Base-by-base conservation (phyloP, 2,113 vertebrate genomes). In the Halcyon senegalensis region DNA sequence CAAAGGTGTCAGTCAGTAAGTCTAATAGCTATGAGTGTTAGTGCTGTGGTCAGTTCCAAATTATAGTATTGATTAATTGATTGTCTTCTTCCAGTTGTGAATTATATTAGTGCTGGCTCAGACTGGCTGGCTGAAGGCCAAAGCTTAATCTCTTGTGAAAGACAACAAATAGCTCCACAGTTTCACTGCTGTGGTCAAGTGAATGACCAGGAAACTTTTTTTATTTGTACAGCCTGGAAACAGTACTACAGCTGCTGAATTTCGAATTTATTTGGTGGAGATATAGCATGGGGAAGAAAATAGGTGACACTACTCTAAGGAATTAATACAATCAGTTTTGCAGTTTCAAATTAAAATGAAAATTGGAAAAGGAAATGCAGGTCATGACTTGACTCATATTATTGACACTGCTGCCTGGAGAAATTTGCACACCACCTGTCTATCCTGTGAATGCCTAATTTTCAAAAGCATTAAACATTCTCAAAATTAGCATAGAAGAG, bases 41-140 rank as follows among this genome's bases (percentile, higher is more conserved):
- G 96, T 96, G 89, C 86, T 89, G 85, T 91, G 96, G 97, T 97
- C 98, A 98, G 96, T 97, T 98, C 97, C 96, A 98, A 97, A 98
- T 98, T 97, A 97, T 94, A 95, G 93, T 98, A 98, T 98, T 98
- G 98, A 98, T 98, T 98, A 98, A 98, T 98, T 98, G 98, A 98
- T 97, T 97, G 89, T 87, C 96, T 97, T 97, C 96, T 98, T 98
- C 94, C 92, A 97, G 90, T 97, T 97, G 97, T 97, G 98, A 98
- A 97, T 95, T 97, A 91, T 98, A 96, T 97, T 97, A 98, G 67
- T 62, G 72, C 81, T 96, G 93, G 95, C 88, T 97, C 92, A 96
- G 94, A 85, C 46, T 84, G 75, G 14, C 74, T 98, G 97, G 94
- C 91, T 80, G 37, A 86, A 84, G 39, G 84, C 97, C 97, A 97